Conservation (phyloP, 92 coral and sea anemone species). For the Parazoanthus atlanticus region DNA sequence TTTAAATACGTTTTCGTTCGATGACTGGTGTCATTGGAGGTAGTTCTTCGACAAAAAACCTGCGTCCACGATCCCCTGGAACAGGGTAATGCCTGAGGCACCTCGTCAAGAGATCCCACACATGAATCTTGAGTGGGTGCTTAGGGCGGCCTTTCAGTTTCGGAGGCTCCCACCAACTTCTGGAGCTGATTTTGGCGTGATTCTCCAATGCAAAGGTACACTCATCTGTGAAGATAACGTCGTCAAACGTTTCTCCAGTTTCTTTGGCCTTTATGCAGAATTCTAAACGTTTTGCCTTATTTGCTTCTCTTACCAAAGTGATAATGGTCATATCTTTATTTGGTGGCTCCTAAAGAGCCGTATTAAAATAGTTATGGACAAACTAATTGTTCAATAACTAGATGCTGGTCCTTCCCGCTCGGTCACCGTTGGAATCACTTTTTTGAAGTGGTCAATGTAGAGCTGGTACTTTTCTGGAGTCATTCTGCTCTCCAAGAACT, state of each 20-base stretch:
- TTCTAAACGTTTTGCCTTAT: background rate
- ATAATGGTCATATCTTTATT: too few species aligned
- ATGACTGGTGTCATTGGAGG: background rate
- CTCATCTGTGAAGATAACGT: constrained; percentile 44
- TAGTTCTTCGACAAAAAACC: constrained; percentile 13
- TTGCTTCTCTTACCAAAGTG: constrained; percentile 12
- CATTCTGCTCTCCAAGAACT: too few species aligned
- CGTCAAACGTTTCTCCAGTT: constrained; percentile 17
- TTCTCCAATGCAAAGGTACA: constrained; percentile 33
- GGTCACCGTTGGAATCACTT: too few species aligned
- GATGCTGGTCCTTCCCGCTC: too few species aligned
- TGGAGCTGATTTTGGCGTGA: constrained; percentile 34
- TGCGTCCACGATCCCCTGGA: constrained; percentile 42
- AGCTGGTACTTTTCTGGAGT: too few species aligned
- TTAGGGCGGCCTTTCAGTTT: constrained; percentile 38
- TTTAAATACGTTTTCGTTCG: too few species aligned
- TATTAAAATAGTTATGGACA: too few species aligned
- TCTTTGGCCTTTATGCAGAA: background rate
- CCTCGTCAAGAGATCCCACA: constrained; percentile 44
- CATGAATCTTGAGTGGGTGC: constrained; percentile 29
- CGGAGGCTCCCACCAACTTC: constrained; percentile 44
- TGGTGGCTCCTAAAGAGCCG: too few species aligned
- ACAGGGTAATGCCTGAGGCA: constrained; percentile 14
- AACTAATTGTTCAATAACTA: too few species aligned
- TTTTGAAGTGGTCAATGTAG: too few species aligned